Evolutionary conservation across 1,140 invertebrate species (phyloP), one percentile per base, ranked within the genome.

Genomic region (Dreissena polymorpha): DNA sequence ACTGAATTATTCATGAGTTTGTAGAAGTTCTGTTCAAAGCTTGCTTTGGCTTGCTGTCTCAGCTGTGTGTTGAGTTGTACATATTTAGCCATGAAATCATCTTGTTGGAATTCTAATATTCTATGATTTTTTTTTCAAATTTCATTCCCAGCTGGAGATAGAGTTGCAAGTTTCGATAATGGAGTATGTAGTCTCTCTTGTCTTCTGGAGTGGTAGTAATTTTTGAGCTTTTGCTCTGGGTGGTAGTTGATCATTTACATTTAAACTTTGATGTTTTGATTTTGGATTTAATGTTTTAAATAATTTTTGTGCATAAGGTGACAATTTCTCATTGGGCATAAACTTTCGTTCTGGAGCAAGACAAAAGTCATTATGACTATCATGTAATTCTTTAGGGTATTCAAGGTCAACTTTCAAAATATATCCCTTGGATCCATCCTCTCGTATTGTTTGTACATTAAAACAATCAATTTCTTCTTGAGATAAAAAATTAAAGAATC

Each of bases 311-410:
- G 74, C 55, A 70, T 72, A 86, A 10, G 49, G 49, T 23, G 85
- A 86, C n/a, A 84, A 39, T 21, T 29, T 13, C 13, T 75, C 74
- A 53, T 81, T 57, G 16, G 12, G 12, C 1, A 85, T 63, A 16
- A 16, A 49, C 12, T 53, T 21, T 55, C 69, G 63, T 86, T 94
- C 91, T 13, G 93, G 87, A 81, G 92, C 92, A 83, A 94, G 92
- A 29, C 94, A 94, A 53, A 94, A 93, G 85, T 94, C 92, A 81
- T 91, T 93, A 89, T 95, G 94, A 1, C 21, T 13, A 64, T 95
- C 90, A 90, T 95, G 94, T 14, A 95, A 60, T 23, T 92, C 6
- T 71, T 86, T 10, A 5, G 90, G 90, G 83, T 93, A 93, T 6
- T 86, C 60, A 18, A 93, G 51, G 81, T 91, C 85, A 8, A 91